phyloP scores from a whole-genome alignment of 1,140 invertebrate species.

The Bombus confusus region DNA sequence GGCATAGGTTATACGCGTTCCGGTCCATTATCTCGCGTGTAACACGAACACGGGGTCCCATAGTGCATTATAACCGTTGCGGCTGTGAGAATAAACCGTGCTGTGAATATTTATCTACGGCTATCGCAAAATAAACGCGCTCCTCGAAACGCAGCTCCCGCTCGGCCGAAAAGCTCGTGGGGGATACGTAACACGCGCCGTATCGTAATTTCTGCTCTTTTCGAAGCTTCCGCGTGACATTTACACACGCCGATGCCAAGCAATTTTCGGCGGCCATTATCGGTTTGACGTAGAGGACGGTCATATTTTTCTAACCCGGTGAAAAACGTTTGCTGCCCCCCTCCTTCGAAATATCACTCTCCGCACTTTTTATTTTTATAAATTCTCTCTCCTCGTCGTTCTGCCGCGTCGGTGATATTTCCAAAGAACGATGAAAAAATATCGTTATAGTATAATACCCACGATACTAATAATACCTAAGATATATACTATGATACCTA shows the following conservation, averaged over 20 bases:
- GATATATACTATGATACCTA: too few relatives aligned
- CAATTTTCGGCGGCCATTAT: conserved; percentile 31
- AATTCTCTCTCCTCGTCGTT: not conserved
- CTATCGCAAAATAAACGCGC: conserved; percentile 65
- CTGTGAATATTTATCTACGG: conserved; percentile 67
- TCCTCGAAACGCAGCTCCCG: conserved; percentile 8
- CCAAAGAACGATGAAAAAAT: not conserved
- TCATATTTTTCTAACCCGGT: conserved; percentile 3
- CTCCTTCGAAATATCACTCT: too few relatives aligned
- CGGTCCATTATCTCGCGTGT: conserved; percentile 65
- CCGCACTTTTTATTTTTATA: not conserved
- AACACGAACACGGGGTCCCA: conserved; percentile 51
- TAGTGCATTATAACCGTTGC: conserved; percentile 54
- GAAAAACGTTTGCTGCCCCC: not conserved
- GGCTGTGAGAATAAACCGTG: conserved; percentile 56
- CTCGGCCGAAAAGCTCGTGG: not conserved
- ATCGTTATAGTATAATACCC: not conserved
- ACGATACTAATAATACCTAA: too few relatives aligned
- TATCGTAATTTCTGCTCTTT: conserved; percentile 36
- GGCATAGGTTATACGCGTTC: conserved; percentile 34
- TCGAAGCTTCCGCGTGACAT: not conserved
- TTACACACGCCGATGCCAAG: not conserved
- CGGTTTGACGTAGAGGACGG: not conserved
- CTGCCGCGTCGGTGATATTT: not conserved
- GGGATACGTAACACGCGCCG: not conserved